Evolutionary conservation across 2,888 invertebrate species (phyloP), one percentile per base, ranked within the genome.

Genomic region (Drosophila paucipuncta): DNA sequence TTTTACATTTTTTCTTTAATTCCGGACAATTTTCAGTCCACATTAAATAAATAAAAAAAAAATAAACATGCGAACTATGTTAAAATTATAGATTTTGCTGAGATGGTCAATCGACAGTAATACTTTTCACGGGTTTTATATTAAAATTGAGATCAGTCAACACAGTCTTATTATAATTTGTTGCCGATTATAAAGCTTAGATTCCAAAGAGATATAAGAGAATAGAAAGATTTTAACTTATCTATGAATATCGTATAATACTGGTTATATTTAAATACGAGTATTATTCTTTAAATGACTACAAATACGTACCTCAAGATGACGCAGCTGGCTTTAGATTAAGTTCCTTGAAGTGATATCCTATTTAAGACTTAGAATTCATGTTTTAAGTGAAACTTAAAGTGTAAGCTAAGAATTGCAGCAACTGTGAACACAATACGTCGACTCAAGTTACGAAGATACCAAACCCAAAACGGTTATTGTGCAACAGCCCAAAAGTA

Each of bases 401-500:
- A 22, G 16, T 22, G n/a, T 22, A 37, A 2, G 39, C 31, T n/a
- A 2, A 9, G 7, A 57, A 41, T 4, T 35, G 54, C 30, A 33
- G 30, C 22, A 33, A 30, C 1, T 11, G 2, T 9, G 57, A 13
- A 22, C 22, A 35, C n/a, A 30, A 61, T 37, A 30, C n/a, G 52
- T 16, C 31, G 33, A 54, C 31, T 37, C n/a, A 18, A 54, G 25
- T 25, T 43, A 16, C 13, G 25, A 28, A 37, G 18, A 11, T 11
- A 4, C 7, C 4, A 37, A 47, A 31, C 31, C 41, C 10, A n/a
- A 41, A 59, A 43, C 28, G 47, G 22, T 22, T 54, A 11, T 60
- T 54, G 28, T 49, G 54, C 22, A 35, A 30, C 53, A 41, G 61
- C 69, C 69, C 61, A 71, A 71, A 57, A 70, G 70, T 70, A 70